These are phyloP conservation scores for Otis tarda DNA, from an alignment of 2,113 vertebrate genomes.

Conservation along the genomic window DNA sequence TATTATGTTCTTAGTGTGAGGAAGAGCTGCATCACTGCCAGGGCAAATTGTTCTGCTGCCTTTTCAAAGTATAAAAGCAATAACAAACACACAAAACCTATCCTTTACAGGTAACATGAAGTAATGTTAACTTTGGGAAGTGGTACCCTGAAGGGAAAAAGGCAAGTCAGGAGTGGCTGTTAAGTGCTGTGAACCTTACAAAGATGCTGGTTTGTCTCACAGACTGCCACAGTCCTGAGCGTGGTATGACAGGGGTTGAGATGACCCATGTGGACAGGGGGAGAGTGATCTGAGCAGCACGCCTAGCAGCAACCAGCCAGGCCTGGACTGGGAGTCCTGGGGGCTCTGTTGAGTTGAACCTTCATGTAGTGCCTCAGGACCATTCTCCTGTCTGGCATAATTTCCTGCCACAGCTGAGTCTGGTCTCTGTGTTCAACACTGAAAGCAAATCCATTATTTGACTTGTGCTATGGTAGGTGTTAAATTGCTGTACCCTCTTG, in stretches of 20 bases:
- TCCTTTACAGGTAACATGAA: not conserved
- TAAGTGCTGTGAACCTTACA: not conserved
- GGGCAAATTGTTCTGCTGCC: not conserved
- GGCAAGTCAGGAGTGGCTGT: not conserved
- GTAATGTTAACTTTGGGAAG: not conserved
- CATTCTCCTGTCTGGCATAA: not conserved
- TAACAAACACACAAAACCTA: not conserved
- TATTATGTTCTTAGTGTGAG: not conserved
- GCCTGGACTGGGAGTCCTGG: not conserved
- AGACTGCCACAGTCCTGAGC: not conserved
- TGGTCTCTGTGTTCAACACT: not conserved
- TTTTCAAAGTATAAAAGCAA: not conserved
- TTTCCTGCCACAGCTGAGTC: not conserved
- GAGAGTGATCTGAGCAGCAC: not conserved
- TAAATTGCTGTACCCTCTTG: not conserved
- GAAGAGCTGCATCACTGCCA: not conserved
- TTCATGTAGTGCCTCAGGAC: not conserved
- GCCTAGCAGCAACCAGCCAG: not conserved
- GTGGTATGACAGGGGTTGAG: not conserved
- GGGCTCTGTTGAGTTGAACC: not conserved
- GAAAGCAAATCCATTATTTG: not conserved
- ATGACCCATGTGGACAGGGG: accelerated
- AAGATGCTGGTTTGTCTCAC: not conserved
- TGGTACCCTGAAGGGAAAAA: not conserved
- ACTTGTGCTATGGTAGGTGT: not conserved